phyloP scores from a whole-genome alignment of 2,113 vertebrate genomes.

The Ursus arctos region DNA sequence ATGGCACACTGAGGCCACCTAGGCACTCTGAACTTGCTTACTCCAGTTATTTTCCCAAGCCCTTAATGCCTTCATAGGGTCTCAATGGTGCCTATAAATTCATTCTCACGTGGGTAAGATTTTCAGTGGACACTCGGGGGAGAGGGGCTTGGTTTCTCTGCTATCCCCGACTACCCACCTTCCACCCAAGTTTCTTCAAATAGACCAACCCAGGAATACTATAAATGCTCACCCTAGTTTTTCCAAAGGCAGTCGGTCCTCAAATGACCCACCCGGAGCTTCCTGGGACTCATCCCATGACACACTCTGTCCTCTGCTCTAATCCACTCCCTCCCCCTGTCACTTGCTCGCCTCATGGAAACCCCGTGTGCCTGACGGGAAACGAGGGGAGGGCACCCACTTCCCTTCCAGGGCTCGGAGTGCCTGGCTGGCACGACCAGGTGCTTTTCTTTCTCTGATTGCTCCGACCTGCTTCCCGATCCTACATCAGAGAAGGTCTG shows the following conservation, averaged over 20 bases:
- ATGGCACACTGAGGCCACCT: background rate
- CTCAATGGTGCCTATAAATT: background rate
- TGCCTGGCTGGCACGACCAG: background rate
- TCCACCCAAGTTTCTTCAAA: background rate
- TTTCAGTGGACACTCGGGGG: background rate
- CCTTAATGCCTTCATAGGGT: background rate
- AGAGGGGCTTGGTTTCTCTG: no score
- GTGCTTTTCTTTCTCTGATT: background rate
- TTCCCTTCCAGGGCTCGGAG: fast-evolving
- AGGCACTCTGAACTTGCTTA: background rate
- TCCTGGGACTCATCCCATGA: background rate
- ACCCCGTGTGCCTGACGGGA: background rate
- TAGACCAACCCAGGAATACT: background rate
- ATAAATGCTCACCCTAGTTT: background rate
- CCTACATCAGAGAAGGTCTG: background rate
- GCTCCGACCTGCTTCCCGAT: background rate
- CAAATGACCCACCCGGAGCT: background rate
- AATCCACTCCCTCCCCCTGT: background rate
- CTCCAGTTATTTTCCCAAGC: background rate
- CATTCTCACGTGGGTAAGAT: background rate
- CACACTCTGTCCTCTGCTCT: background rate
- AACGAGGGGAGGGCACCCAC: background rate
- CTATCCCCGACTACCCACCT: background rate
- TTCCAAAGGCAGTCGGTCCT: background rate
- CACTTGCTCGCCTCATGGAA: background rate